Evolutionary conservation across 2,888 invertebrate genomes (phyloP), one percentile per base, ranked within the genome.

Genomic region (Onchidella celtica): DNA sequence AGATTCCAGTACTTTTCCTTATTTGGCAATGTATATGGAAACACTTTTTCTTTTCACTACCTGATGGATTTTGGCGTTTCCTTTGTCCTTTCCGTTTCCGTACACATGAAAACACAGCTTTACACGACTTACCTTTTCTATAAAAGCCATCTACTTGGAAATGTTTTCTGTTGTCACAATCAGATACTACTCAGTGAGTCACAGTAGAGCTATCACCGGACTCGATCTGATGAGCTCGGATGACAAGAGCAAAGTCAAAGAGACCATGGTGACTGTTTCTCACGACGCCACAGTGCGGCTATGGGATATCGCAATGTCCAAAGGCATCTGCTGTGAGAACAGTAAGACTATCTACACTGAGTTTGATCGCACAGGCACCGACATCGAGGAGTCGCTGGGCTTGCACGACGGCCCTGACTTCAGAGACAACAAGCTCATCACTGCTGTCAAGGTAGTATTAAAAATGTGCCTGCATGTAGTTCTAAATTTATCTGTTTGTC

Each of bases 281-380:
- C 73, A 79, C n/a, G 79, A 79, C 57, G 72, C 65, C 36, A 79
- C 79, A 11, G 57, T 79, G 0, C 32, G 79, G 4, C 65, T 73
- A 32, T 79, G 79, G 79, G 55, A 79, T 32, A 63, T 79, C 24
- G 65, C 65, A 17, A 66, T 70, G 47, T 57, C 47, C 32, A 59
- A 63, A 36, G 66, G 73, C 27, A 73, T 79, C 29, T 65, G 73
- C 57, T 79, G 79, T 63, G 61, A 79, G 66, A 79, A 66, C 55
- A 73, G 73, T 27, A 73, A 36, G 24, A 73, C 79, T 36, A 72
- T 79, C 36, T 79, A 79, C 55, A 79, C 79, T 0, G 78, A 78
- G 70, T 70, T 61, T 70, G 78, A 78, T 70, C 59, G 69, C 38
- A 38, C 27, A 27, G 69, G 9, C 17, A 3, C 40, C 4, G 11